These are phyloP conservation scores for Drosophila mimetica DNA, from an alignment of 2,888 invertebrate species.

Conservation along the genomic window DNA sequence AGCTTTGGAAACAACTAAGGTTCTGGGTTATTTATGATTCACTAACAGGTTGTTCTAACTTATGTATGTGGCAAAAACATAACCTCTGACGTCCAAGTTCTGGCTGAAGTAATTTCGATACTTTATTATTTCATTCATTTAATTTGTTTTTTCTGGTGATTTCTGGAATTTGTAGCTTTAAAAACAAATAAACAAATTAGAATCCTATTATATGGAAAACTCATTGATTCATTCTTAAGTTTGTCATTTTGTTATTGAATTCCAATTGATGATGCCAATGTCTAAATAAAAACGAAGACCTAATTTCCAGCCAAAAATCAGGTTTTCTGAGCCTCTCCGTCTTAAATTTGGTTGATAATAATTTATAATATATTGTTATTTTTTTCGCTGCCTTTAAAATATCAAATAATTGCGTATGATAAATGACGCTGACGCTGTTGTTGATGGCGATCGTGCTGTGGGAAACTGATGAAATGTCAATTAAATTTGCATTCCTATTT, in stretches of 20 bases:
- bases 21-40: conserved; percentile 59
- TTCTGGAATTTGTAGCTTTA: conserved; percentile 28
- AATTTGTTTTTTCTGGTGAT: conserved; percentile 21
- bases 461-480: conserved; percentile 28
- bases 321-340: conserved; percentile 54
- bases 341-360: conserved; percentile 36
- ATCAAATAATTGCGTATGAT: conserved; percentile 42
- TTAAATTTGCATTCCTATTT: conserved; percentile 25
- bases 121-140: conserved; percentile 31
- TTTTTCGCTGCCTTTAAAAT: conserved; percentile 34
- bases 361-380: conserved; percentile 40
- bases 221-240: conserved; percentile 52
- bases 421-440: conserved; percentile 26
- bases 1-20: conserved; percentile 26
- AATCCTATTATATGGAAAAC: conserved; percentile 22
- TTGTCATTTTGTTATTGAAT: conserved; percentile 26
- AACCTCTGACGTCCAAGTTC: conserved; percentile 22
- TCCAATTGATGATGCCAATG: conserved; percentile 61
- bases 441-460: conserved; percentile 27
- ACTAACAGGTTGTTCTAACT: conserved; percentile 57
- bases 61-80: conserved; percentile 46
- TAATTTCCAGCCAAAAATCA: conserved; percentile 63
- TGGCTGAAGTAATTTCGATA: conserved; percentile 27
- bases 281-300: conserved; percentile 77
- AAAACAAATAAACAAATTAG: conserved; percentile 28